These are phyloP conservation scores for Apodemus agrarius DNA, from an alignment of 2,797 vertebrate genomes.

Conservation along the genomic window DNA sequence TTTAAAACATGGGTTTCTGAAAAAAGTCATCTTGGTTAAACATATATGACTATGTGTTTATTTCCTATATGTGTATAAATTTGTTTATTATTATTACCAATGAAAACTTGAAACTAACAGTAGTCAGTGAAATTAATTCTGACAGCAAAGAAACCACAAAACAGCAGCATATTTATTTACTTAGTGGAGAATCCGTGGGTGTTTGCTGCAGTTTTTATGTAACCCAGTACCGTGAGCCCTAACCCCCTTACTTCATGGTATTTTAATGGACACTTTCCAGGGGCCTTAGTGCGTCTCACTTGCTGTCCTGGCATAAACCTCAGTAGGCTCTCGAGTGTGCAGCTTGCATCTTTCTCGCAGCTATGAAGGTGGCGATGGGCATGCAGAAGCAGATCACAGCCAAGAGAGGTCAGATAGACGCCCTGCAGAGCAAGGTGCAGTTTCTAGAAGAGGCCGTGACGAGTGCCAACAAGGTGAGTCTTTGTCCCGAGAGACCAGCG, in stretches of 20 bases:
- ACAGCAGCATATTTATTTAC: background rate
- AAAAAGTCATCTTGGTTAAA: slow-evolving; percentile 61
- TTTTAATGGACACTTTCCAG: background rate
- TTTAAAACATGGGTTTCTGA: slow-evolving; percentile 57
- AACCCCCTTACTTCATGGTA: background rate
- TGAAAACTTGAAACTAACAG: background rate
- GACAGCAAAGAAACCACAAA: background rate
- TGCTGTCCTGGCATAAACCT: background rate
- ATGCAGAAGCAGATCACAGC: slow-evolving; percentile 94
- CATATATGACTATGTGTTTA: background rate
- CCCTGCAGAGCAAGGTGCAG: slow-evolving; percentile 91
- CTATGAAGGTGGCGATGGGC: slow-evolving; percentile 90
- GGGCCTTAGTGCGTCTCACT: background rate
- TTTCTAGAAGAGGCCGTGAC: slow-evolving; percentile 90
- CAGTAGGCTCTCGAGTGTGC: background rate
- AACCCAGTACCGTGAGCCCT: background rate
- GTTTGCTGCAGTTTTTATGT: slow-evolving; percentile 41
- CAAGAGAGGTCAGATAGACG: slow-evolving; percentile 91
- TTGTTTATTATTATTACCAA: slow-evolving; percentile 19
- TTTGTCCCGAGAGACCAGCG: background rate
- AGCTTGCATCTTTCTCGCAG: slow-evolving; percentile 79
- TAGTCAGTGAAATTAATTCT: slow-evolving; percentile 40
- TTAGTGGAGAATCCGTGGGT: slow-evolving; percentile 5
- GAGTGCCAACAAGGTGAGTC: slow-evolving; percentile 88
- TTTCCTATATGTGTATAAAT: background rate